Evolutionary conservation across 2,888 invertebrate genomes (phyloP).

Genomic region (Drosophila sordidula): DNA sequence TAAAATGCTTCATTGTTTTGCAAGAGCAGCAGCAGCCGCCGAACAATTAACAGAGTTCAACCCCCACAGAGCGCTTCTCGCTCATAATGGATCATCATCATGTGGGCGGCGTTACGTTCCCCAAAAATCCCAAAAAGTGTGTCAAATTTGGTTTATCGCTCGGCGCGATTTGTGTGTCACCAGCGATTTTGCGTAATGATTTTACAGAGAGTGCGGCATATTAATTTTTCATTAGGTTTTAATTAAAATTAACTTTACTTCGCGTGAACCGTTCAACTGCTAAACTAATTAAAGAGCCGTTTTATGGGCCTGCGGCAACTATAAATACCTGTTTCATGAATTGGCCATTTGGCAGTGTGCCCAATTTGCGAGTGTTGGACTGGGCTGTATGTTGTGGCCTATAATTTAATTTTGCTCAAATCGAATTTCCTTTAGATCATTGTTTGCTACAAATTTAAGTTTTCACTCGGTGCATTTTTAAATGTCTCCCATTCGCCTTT

Average conservation of each 20-base stretch:
- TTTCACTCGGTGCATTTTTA: neutral
- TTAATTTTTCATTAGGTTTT: conserved; percentile 53
- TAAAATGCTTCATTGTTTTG: conserved; percentile 42
- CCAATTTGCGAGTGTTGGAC: conserved; percentile 8
- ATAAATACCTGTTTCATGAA: conserved; percentile 41
- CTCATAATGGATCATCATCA: conserved; percentile 42
- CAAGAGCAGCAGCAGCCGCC: conserved; percentile 16
- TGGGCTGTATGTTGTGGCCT: neutral
- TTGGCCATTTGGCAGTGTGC: conserved; percentile 44
- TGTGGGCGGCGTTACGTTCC: conserved; percentile 22
- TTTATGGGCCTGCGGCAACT: conserved; percentile 35
- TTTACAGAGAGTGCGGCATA: conserved; percentile 29
- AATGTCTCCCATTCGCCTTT: too few species aligned
- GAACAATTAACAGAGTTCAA: conserved; percentile 39
- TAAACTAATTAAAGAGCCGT: conserved; percentile 50
- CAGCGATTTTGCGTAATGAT: conserved; percentile 31
- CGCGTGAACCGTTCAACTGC: conserved; percentile 29
- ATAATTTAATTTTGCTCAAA: neutral
- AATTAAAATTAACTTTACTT: conserved; percentile 42
- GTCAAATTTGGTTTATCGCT: conserved; percentile 50
- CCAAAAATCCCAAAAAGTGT: conserved; percentile 17
- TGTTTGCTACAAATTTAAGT: neutral
- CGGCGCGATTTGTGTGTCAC: conserved; percentile 49
- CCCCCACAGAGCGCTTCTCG: conserved; percentile 22
- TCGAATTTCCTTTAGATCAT: neutral